Percentiles rank a stretch among this genome's conserved stretches.
These are phyloP conservation scores for Aricia artaxerxes DNA, from an alignment of 2,888 invertebrate species.

Conservation along the genomic window DNA sequence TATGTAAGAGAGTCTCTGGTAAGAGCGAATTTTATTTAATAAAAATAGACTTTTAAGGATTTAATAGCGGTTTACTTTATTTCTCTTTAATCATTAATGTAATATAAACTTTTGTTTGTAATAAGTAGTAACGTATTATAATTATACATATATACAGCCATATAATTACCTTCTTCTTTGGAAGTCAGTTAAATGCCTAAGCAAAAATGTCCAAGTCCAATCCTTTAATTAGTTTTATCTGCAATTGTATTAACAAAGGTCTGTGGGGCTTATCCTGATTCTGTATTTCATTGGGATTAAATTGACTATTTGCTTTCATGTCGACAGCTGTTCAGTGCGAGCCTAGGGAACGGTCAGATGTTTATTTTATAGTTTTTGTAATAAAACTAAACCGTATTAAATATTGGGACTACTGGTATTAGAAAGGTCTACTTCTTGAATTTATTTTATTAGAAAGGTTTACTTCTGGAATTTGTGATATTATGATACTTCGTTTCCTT, in stretches of 20 bases:
- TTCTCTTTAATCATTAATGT: too few relatives aligned
- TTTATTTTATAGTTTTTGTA: constrained; percentile 1
- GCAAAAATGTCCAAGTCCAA: too few relatives aligned
- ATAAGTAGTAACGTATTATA: too few relatives aligned
- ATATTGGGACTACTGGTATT: constrained; percentile 3
- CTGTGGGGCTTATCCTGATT: background rate
- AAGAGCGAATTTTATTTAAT: too few relatives aligned
- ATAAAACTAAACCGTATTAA: background rate
- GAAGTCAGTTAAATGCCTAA: too few relatives aligned
- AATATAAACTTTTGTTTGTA: too few relatives aligned
- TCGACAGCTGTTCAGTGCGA: background rate
- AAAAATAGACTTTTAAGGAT: too few relatives aligned
- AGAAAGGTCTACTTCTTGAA: constrained; percentile 5
- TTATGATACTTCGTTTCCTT: constrained; percentile 1
- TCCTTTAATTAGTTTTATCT: background rate
- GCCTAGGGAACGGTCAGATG: background rate
- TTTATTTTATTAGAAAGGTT: constrained; percentile 4
- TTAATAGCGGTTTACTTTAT: too few relatives aligned
- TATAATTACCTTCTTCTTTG: too few relatives aligned
- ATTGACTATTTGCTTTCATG: constrained; percentile 19
- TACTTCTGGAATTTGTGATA: background rate
- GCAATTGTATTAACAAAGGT: background rate
- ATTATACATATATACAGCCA: too few relatives aligned
- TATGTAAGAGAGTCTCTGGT: too few relatives aligned
- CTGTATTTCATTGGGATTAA: background rate